Conservation (phyloP, 1,140 invertebrate genomes). For the Lepidurus couesii region DNA sequence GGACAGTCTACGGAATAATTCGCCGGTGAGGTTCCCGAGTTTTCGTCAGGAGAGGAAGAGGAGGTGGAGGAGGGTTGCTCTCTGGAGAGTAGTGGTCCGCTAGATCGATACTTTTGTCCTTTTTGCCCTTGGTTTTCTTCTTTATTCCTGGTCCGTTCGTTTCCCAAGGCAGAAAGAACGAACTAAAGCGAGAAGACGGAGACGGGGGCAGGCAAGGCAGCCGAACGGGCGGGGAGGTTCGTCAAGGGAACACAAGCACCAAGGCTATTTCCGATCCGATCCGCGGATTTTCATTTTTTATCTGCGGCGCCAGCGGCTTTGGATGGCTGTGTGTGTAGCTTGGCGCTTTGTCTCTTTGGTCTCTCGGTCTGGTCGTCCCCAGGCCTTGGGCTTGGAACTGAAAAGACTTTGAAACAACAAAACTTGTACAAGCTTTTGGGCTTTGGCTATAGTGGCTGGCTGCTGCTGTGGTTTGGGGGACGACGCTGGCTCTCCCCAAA, state of each 20-base stretch:
- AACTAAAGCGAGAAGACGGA: slow-evolving; percentile 16
- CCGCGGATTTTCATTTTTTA: slow-evolving; percentile 15
- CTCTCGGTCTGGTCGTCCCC: slow-evolving; percentile 20
- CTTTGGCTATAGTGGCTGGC: slow-evolving; percentile 20
- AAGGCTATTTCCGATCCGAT: slow-evolving; percentile 18
- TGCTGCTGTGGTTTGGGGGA: not conserved
- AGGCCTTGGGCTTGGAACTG: slow-evolving; percentile 20
- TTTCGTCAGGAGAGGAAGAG: not conserved
- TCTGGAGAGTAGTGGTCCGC: slow-evolving; percentile 20
- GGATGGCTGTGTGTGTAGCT: slow-evolving; percentile 21
- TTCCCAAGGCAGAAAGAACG: slow-evolving; percentile 15
- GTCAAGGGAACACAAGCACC: slow-evolving; percentile 17
- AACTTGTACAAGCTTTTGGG: slow-evolving; percentile 18
- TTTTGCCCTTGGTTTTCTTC: slow-evolving; percentile 22
- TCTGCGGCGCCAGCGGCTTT: slow-evolving; percentile 16
- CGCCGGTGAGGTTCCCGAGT: not conserved
- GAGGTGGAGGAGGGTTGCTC: not conserved
- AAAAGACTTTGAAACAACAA: slow-evolving; percentile 22
- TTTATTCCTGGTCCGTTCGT: slow-evolving; percentile 21
- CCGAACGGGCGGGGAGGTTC: slow-evolving; percentile 9
- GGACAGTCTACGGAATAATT: slow-evolving; percentile 9
- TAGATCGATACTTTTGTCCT: slow-evolving; percentile 22
- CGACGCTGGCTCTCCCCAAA: slow-evolving; percentile 20
- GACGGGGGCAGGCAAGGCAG: slow-evolving; percentile 20
- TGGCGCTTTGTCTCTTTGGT: slow-evolving; percentile 21